phyloP scores from a whole-genome alignment of 2,113 vertebrate genomes.

The Oenanthe oenanthe region DNA sequence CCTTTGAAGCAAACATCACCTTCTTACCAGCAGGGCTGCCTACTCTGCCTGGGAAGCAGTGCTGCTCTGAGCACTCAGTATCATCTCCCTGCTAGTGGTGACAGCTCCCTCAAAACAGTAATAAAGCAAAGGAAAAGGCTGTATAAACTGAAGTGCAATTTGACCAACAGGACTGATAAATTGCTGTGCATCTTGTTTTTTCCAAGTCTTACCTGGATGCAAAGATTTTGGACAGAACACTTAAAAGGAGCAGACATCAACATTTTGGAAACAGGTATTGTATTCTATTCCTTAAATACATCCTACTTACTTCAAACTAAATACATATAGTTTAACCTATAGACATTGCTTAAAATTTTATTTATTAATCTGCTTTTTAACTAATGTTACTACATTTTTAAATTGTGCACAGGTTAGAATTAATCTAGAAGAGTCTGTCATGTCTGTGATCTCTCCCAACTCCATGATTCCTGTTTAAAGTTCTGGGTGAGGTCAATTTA shows the following conservation, averaged over 20 bases:
- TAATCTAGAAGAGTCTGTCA: neutral
- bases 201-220: neutral
- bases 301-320: neutral
- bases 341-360: neutral
- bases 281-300: neutral
- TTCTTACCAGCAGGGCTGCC: neutral
- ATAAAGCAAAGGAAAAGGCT: neutral
- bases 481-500: neutral
- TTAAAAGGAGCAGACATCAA: neutral
- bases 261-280: neutral
- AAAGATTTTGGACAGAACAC: neutral
- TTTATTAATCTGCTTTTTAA: neutral
- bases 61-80: neutral
- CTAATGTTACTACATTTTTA: neutral
- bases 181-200: neutral
- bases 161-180: rapidly evolving
- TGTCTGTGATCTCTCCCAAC: rapidly evolving
- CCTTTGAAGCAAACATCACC: neutral
- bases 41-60: neutral
- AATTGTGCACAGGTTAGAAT: neutral
- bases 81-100: neutral
- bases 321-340: neutral
- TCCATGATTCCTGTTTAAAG: neutral
- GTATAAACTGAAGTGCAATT: neutral
- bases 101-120: neutral